Evolutionary conservation across 2,797 vertebrate species (phyloP).

Genomic region (Microctenopoma steveboyesi): DNA sequence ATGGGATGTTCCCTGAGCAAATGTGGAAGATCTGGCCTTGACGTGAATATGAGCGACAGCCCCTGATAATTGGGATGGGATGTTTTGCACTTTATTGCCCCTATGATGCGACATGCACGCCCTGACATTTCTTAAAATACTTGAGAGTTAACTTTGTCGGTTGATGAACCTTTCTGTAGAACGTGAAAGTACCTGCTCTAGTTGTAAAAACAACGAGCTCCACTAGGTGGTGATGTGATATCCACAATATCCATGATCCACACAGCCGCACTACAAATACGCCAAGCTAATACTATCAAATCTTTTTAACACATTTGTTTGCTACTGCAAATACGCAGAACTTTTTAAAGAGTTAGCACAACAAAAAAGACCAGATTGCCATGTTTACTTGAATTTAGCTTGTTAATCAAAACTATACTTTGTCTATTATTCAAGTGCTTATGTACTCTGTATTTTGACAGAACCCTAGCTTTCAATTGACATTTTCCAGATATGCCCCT

Average conservation of each 20-base stretch:
- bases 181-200: not conserved
- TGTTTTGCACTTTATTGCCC: slow-evolving; percentile 53
- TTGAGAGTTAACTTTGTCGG: not conserved
- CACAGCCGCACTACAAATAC: slow-evolving; percentile 52
- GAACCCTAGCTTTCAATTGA: slow-evolving; percentile 52
- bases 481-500: slow-evolving; percentile 51
- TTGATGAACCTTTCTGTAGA: not conserved
- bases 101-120: slow-evolving; percentile 3
- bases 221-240: slow-evolving; percentile 70
- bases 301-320: slow-evolving; percentile 66
- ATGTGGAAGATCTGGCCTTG: slow-evolving; percentile 61
- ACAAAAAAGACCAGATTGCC: slow-evolving; percentile 65
- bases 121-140: not conserved
- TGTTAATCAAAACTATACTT: slow-evolving; percentile 69
- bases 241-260: slow-evolving; percentile 47
- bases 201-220: slow-evolving; percentile 38
- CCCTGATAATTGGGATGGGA: slow-evolving; percentile 55
- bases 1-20: slow-evolving; percentile 74
- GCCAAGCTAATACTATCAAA: slow-evolving; percentile 59
- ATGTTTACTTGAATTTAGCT: slow-evolving; percentile 61
- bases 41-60: slow-evolving; percentile 66
- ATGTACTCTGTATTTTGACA: slow-evolving; percentile 58
- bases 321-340: slow-evolving; percentile 60
- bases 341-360: slow-evolving; percentile 66
- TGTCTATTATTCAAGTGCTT: slow-evolving; percentile 63